Conservation (phyloP, 2,888 invertebrate species). For the Leuctra nigra region DNA sequence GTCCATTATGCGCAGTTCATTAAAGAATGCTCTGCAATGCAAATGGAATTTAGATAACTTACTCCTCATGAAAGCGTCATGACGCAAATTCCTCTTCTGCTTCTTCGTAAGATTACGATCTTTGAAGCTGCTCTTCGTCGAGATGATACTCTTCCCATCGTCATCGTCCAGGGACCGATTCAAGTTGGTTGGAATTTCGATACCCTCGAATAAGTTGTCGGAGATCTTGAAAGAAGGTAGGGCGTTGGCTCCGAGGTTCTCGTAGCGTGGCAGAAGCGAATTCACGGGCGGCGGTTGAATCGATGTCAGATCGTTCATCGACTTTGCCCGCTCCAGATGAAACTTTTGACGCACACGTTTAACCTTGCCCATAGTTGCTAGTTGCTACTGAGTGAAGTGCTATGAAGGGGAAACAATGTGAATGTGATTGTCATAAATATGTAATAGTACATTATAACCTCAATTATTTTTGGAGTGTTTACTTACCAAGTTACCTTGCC, state of each 20-base stretch:
- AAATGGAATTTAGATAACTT: background rate
- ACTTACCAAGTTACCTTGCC: too few species aligned
- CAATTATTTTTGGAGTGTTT: too few species aligned
- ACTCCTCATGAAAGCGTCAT: conserved; percentile 22
- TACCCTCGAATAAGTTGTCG: conserved; percentile 3
- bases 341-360: conserved; percentile 2
- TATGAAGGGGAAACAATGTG: too few species aligned
- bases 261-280: background rate
- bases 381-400: too few species aligned
- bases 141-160: conserved; percentile 18
- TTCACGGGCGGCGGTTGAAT: background rate
- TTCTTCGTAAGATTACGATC: conserved; percentile 19
- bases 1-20: background rate
- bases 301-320: conserved; percentile 7
- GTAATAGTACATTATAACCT: too few species aligned
- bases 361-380: conserved; percentile 14
- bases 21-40: too few species aligned
- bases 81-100: conserved; percentile 18
- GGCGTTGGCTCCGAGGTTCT: background rate
- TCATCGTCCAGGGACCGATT: conserved; percentile 1
- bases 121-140: conserved; percentile 19
- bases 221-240: background rate
- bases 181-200: background rate
- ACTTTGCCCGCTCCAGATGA: conserved; percentile 8
- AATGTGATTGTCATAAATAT: too few species aligned